Evolutionary conservation across 1,140 invertebrate genomes (phyloP), one percentile per base, ranked within the genome.

Genomic region (Atta cephalotes): DNA sequence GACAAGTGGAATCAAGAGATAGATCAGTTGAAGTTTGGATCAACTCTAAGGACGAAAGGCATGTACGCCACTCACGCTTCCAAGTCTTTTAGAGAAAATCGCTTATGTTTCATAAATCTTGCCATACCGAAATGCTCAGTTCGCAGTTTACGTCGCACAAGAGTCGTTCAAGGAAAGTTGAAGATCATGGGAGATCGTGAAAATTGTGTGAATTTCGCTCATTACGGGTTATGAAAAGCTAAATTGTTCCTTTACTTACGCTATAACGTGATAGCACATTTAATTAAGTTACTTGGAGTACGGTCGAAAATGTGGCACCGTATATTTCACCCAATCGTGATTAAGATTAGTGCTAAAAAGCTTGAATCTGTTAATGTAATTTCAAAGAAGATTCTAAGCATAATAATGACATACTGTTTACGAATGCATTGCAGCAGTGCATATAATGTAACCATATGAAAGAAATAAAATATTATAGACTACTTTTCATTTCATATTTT

Each of bases 101-200:
- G 86, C 56, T 86, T 68, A 66, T 91, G 78, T 91, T 91, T 90
- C 84, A 91, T 88, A 90, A 91, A 91, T 89, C 74, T 76, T 12
- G 58, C 49, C 62, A 35, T 21, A 35, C 60, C 14, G 31, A 45
- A 21, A 51, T 25, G 28, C 63, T 87, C 70, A 51, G 62, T 18
- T 74, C 56, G 53, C 76, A 49, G 31, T 39, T 18, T 60, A 35
- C 72, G 14, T n/a, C 62, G 14, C 66, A 65, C 49, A 53, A 82
- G 87, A 77, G 77, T 82, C 76, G 72, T 87, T 21, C 16, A 71
- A 16, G 60, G 63, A 87, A 66, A 79, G 63, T 76, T 76, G 72
- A 74, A 84, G 74, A 84, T 79, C 63, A 28, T 45, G 5, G 25
- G 25, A 51, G 51, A 81, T 53, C 51, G 78, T 58, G 77, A 70